Conservation (phyloP, 2,888 invertebrate species). For the Pterostichus niger region DNA sequence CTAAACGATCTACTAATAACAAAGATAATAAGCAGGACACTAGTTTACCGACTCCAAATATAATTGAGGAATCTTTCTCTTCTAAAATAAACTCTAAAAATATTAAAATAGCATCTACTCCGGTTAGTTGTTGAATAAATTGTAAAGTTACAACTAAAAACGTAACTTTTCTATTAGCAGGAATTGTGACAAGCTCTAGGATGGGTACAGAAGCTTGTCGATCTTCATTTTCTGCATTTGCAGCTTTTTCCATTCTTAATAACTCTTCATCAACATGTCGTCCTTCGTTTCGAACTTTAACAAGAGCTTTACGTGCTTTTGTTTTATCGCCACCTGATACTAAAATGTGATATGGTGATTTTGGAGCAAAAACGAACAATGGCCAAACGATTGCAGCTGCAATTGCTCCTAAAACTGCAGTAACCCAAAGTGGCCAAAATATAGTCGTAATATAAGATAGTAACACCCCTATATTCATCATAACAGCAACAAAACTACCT, state of each 20-base stretch:
- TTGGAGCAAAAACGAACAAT: slow-evolving; percentile 33
- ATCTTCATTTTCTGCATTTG: slow-evolving; percentile 19
- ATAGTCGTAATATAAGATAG: slow-evolving; percentile 57
- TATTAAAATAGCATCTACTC: slow-evolving; percentile 61
- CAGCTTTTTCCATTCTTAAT: slow-evolving; percentile 39
- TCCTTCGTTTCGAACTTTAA: slow-evolving; percentile 24
- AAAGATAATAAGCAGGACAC: slow-evolving; percentile 49
- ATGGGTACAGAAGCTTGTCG: slow-evolving; percentile 48
- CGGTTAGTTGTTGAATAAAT: slow-evolving; percentile 59
- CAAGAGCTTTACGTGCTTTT: slow-evolving; percentile 21
- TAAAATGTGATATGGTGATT: slow-evolving; percentile 38
- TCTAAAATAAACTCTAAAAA: slow-evolving; percentile 59
- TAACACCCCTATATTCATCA: slow-evolving; percentile 64
- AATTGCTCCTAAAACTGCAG: slow-evolving; percentile 50
- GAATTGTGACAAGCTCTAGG: slow-evolving; percentile 46
- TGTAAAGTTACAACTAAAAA: slow-evolving; percentile 54
- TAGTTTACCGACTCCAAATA: slow-evolving; percentile 58
- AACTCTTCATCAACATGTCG: slow-evolving; percentile 51
- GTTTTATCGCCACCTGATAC: slow-evolving; percentile 30
- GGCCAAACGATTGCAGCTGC: slow-evolving; percentile 56
- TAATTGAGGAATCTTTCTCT: slow-evolving; percentile 54
- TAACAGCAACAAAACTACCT: slow-evolving; percentile 58
- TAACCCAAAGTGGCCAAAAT: slow-evolving; percentile 52
- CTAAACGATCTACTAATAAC: slow-evolving; percentile 53
- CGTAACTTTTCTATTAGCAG: slow-evolving; percentile 52